These are phyloP conservation scores for Parauchenoglanis ngamensis DNA, from an alignment of 2,797 vertebrate genomes.

Conservation along the genomic window DNA sequence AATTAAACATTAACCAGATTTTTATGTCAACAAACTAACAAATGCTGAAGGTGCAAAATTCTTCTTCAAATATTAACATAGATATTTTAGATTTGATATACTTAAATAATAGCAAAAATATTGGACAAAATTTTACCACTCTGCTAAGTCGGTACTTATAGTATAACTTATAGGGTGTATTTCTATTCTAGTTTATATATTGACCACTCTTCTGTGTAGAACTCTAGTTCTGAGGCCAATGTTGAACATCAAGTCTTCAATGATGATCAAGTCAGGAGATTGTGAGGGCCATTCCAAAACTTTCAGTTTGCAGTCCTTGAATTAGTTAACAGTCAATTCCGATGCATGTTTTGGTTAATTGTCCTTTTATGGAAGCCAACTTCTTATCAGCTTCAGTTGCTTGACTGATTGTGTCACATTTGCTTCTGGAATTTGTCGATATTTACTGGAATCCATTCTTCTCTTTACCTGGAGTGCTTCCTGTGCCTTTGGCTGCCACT, in stretches of 20 bases:
- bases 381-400: background rate
- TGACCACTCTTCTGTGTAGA: background rate
- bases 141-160: background rate
- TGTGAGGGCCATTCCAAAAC: background rate
- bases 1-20: constrained; percentile 42
- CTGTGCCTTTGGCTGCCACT: background rate
- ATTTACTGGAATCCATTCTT: background rate
- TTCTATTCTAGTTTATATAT: background rate
- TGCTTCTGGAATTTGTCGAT: background rate
- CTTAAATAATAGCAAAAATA: background rate
- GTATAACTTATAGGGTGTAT: too few relatives aligned
- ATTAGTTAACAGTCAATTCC: background rate
- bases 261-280: background rate
- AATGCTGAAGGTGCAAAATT: background rate
- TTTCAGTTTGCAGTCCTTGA: background rate
- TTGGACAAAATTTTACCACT: background rate
- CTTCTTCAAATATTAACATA: background rate
- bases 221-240: background rate
- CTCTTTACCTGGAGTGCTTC: background rate
- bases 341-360: background rate
- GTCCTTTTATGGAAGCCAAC: background rate
- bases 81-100: background rate
- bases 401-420: too few relatives aligned
- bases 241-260: background rate
- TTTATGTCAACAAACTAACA: background rate